Evolutionary conservation across 2,888 invertebrate genomes (phyloP), one percentile per base, ranked within the genome.

Genomic region (Zele albiditarsus): DNA sequence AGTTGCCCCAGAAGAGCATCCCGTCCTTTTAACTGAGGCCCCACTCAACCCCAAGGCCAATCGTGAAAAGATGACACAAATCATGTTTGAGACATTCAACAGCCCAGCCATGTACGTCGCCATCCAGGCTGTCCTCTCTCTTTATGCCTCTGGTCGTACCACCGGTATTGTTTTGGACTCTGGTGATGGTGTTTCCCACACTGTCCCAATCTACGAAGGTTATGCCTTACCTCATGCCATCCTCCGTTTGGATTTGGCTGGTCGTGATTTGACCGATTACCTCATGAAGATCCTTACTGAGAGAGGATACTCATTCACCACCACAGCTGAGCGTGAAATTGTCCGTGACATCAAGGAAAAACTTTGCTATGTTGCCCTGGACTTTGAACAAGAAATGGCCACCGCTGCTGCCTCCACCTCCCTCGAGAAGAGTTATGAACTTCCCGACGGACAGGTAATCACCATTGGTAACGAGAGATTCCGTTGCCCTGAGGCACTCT

Each of bases 231-330:
- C n/a, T n/a, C 97, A 98, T 89, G 97, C 97, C 92, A 98, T 98
- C 93, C 95, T 97, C 90, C 96, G 97, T 94, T 92, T 97, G 92
- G 97, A 97, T 92, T 94, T 97, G 93, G 97, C 97, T 88, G 97
- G 97, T 89, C 96, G 97, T 88, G 97, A 97, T 92, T 93, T 97
- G 91, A 97, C 97, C 91, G 97, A 97, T 92, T 97, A 97, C 93
- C 93, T 97, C 91, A 97, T 97, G 97, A 97, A 97, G 93, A 97
- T 97, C 93, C 93, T 97, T 89, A 96, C 96, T 90, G 97, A 97
- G 92, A 94, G 97, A 90, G 97, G 97, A 86, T 97, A 97, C 93
- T 95, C 95, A 81, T 97, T 97, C 94, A 96, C 96, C 90, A 97
- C 97, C 92, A 97, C 96, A 88, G 97, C 97, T 91, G 97, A 97